These are phyloP conservation scores for Hylaeus anthracinus DNA, from an alignment of 1,140 invertebrate genomes.

Conservation along the genomic window DNA sequence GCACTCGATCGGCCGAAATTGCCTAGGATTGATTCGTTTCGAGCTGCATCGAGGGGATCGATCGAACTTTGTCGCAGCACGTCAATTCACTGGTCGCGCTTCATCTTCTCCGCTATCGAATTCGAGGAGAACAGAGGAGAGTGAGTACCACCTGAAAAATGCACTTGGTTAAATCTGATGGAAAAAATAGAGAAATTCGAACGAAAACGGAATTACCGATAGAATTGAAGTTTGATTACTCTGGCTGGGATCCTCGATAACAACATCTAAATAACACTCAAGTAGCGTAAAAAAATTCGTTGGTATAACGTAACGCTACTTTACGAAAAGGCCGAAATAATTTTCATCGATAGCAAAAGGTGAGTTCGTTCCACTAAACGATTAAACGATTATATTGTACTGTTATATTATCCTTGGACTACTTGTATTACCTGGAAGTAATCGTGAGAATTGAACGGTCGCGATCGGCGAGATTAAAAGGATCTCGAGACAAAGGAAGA, in stretches of 20 bases:
- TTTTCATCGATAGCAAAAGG: no score
- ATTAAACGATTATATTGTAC: no score
- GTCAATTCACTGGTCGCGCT: not conserved
- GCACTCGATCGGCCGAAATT: not conserved
- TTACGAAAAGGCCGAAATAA: no score
- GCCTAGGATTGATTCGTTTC: slow-evolving; percentile 1
- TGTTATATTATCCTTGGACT: no score
- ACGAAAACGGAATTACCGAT: not conserved
- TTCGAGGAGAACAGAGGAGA: not conserved
- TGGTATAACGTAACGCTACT: no score
- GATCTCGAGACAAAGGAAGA: not conserved
- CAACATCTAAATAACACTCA: no score
- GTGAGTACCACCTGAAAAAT: not conserved
- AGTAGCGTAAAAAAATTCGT: no score
- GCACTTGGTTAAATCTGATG: not conserved
- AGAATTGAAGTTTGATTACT: no score
- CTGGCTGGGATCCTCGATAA: no score
- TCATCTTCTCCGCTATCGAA: not conserved
- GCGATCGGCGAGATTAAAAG: not conserved
- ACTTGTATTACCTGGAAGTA: not conserved
- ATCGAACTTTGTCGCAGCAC: slow-evolving; percentile 4
- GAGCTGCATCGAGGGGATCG: not conserved
- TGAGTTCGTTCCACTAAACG: no score
- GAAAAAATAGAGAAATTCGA: not conserved
- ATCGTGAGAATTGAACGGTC: not conserved